Percentiles rank a stretch among this genome's conserved stretches.
Conservation (phyloP, 2,888 invertebrate genomes). For the Agrotis exclamationis region DNA sequence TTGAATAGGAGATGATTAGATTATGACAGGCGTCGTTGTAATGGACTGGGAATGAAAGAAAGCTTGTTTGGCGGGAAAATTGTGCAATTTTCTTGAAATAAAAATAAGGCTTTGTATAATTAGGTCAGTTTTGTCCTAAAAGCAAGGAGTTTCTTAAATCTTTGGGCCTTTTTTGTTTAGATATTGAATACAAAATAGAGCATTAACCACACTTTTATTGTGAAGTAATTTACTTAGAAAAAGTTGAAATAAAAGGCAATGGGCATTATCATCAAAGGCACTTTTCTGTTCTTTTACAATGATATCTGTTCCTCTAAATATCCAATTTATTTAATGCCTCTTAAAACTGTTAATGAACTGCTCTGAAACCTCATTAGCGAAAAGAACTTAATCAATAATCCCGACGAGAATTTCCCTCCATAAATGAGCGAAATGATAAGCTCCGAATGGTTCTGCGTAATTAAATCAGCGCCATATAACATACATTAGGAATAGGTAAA, state of each 20-base stretch:
- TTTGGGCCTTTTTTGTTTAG: neutral
- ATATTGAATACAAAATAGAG: no score
- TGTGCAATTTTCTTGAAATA: constrained; percentile 23
- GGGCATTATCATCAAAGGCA: neutral
- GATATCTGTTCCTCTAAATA: neutral
- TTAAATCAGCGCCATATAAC: constrained; percentile 15
- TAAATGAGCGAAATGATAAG: constrained; percentile 26
- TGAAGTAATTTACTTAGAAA: neutral
- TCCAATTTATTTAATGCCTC: neutral
- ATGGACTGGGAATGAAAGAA: constrained; percentile 35
- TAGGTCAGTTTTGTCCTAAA: neutral
- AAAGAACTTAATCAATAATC: constrained; percentile 35
- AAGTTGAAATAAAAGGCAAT: neutral
- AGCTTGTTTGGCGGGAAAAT: constrained; percentile 12
- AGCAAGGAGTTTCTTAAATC: neutral
- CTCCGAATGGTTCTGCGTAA: neutral
- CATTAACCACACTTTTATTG: no score
- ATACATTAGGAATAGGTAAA: neutral
- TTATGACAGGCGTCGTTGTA: constrained; percentile 59
- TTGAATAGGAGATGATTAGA: constrained; percentile 67
- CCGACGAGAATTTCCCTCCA: constrained; percentile 1
- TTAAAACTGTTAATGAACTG: constrained; percentile 27
- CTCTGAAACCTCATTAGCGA: constrained; percentile 40
- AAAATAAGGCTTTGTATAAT: neutral
- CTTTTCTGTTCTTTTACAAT: neutral